These are phyloP conservation scores for Parauchenoglanis ngamensis DNA, from an alignment of 2,797 vertebrate species.

Conservation along the genomic window DNA sequence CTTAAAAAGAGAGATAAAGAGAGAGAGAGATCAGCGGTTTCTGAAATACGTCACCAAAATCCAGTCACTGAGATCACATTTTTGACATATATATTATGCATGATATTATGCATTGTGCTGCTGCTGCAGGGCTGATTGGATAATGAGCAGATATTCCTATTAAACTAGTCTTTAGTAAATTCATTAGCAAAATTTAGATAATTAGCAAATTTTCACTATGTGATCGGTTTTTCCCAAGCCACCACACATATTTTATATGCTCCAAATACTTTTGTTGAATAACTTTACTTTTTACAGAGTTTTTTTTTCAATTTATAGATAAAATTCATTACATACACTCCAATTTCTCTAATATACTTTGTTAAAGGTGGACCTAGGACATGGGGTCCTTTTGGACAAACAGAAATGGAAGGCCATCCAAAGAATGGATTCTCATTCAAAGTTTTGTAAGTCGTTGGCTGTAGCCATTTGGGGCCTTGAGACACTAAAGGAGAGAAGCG, in stretches of 20 bases:
- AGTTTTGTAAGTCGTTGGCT: constrained; percentile 45
- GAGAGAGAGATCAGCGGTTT: background rate
- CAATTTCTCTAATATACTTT: background rate
- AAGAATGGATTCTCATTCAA: constrained; percentile 47
- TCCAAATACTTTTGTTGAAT: background rate
- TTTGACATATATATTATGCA: background rate
- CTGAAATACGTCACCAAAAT: background rate
- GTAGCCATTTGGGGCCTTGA: constrained; percentile 46
- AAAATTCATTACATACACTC: background rate
- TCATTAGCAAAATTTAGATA: background rate
- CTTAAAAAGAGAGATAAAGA: background rate
- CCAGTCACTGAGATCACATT: background rate
- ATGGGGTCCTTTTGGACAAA: constrained; percentile 41
- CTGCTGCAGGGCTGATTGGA: background rate
- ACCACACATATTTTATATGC: background rate
- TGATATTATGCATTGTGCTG: background rate
- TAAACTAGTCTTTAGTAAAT: background rate
- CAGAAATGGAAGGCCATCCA: constrained; percentile 46
- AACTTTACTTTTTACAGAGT: background rate
- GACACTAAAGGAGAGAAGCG: constrained; percentile 43
- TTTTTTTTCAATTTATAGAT: background rate
- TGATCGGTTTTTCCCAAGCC: background rate
- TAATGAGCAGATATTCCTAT: background rate
- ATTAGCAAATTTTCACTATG: background rate
- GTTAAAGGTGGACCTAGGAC: constrained; percentile 43